Base-by-base conservation (phyloP, 2,797 vertebrate genomes). In the Neosilurus hyrtlii region DNA sequence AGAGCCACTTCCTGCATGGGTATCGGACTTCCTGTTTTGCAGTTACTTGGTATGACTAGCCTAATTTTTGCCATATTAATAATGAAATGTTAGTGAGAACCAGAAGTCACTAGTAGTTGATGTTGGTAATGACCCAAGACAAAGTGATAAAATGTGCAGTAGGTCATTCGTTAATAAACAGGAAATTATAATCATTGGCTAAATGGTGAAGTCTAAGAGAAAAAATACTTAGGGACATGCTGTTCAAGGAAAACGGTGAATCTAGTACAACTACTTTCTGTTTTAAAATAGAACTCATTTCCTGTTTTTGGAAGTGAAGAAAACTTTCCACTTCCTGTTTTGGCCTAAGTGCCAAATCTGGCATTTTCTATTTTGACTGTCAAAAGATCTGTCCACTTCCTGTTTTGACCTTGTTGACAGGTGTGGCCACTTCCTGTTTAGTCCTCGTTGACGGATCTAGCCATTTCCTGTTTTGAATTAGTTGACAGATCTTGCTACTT, bases 1-100 rank as follows among this genome's bases (percentile, higher is more conserved):
- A 56, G 56, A 68, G 66, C 66, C 79, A 67, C 59, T 24, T 57
- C 20, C 12, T 56, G 80, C 57, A 43, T n/a, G 1, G 74, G 56
- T 9, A 12, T 61, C 18, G 12, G 6, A 43, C 37, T 43, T 43
- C 73, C 73, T 61, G 73, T 76, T 61, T 4, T 54, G 10, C 43
- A 49, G 49, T 73, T 73, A 26, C 14, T 26, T 14, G 24, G 15
- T 73, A 26, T 56, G 16, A 18, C 26, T 9, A 18, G 30, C 6
- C 15, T 37, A 4, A n/a, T 71, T 15, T 70, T 51, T 71, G 6
- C 37, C 68, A n/a, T 24, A n/a, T 24, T 51, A 11, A 20, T 49
- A n/a, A 18, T 71, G 43, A 6, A 72, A 52, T 12, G 1, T 72
- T 26, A n/a, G 37, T 51, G 22, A 24, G 12, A 8, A 51, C 49